Base-by-base conservation (phyloP, 2,113 vertebrate species). In the Lamprotornis superbus region DNA sequence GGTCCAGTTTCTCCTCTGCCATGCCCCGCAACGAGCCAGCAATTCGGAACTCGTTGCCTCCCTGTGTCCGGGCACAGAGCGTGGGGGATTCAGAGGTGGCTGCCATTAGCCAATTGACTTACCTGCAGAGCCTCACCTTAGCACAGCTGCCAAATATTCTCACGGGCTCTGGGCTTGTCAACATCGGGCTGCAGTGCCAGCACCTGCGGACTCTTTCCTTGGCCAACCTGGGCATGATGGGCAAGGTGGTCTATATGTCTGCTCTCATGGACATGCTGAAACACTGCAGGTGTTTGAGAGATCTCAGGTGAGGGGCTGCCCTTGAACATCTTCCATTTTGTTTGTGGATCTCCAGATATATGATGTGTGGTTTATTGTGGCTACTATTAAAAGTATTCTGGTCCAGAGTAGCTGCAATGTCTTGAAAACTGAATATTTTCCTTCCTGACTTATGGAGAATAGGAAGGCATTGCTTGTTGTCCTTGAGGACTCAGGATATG, bases 1-100 rank as follows among this genome's bases (percentile, higher is more conserved):
- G 99, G 25, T 99, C 99, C 24, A 99, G 98, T 64, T 99, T 99
- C 69, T 98, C 98, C 39, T 99, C 99, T 0, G 98, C 98, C 33
- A 98, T 99, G 98, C 99, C 99, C 1, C 98, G 99, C 53, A 99
- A 99, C 0, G 99, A 99, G 97, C 98, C 99, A 0, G 99, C 99
- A 42, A 98, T 98, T 67, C 98, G 99, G 67, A 99, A 99, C 96
- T 98, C 98, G 2, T 98, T 99, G 3, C 98, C 99, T 0, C 98
- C 99, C 71, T 99, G 99, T 33, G 95, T 97, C 33, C 98, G 98
- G 95, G 99, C 99, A 0, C 98, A 98, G 55, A 98, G 95, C 0
- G 98, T 99, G 0, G 98, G 99, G 8, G 99, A 99, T 35, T 86
- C 97, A 0, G 98, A 99, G 88, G 93, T 99, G 49, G 99, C 99